Evolutionary conservation across 2,888 invertebrate genomes (phyloP).

Genomic region (Caenorhabditis afra): DNA sequence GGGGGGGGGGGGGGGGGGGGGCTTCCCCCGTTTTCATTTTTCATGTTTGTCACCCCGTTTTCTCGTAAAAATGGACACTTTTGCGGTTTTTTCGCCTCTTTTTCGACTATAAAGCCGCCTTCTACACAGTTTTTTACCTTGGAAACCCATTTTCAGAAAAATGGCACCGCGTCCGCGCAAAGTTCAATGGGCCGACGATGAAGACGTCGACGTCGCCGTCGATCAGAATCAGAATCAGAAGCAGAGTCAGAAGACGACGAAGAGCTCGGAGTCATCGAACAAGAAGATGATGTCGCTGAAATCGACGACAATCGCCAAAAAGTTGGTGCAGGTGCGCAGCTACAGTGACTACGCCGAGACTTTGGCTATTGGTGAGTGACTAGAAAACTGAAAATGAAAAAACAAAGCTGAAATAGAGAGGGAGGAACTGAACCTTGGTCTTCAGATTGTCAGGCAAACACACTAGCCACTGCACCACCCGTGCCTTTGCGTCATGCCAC

Average conservation of each 20-base stretch:
- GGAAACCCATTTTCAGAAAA: constrained; percentile 5
- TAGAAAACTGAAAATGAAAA: no score
- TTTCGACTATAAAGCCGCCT: background rate
- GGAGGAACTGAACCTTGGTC: no score
- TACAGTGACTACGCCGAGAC: constrained; percentile 44
- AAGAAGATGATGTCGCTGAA: constrained; percentile 7
- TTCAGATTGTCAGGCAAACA: background rate
- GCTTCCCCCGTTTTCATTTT: no score
- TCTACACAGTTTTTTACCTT: background rate
- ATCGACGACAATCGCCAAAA: constrained; percentile 10
- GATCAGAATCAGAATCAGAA: constrained; percentile 20
- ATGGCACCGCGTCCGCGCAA: constrained; percentile 33
- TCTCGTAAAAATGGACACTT: no score
- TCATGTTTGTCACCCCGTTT: no score
- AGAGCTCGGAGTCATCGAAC: background rate
- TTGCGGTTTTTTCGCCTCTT: no score
- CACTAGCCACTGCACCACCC: background rate
- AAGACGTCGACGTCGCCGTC: constrained; percentile 24
- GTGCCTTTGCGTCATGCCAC: no score
- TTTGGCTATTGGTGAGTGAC: constrained; percentile 25
- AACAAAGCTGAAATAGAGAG: no score
- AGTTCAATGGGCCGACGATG: constrained; percentile 58
- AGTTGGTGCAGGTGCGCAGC: constrained; percentile 38
- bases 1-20: no score
- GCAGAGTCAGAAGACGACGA: background rate